phyloP scores from a whole-genome alignment of 2,888 invertebrate genomes.

The Pycnomerus fuliginosus region DNA sequence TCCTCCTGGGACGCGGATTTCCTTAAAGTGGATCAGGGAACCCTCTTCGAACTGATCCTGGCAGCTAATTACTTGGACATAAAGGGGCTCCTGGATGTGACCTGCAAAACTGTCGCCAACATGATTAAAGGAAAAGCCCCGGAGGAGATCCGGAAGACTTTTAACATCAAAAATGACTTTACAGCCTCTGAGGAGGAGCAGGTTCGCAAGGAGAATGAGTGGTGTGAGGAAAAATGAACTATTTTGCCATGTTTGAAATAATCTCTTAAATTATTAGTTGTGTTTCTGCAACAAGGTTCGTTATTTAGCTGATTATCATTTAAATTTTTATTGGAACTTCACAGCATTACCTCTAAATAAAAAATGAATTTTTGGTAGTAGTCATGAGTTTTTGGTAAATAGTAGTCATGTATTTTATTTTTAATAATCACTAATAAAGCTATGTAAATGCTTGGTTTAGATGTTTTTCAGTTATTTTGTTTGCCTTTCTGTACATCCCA shows the following conservation, averaged over 20 bases:
- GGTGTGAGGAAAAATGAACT: conserved; percentile 83
- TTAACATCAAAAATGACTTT: conserved; percentile 96
- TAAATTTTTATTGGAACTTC: not conserved
- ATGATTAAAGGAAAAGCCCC: conserved; percentile 99
- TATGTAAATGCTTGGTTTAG: too few species aligned
- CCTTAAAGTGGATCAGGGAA: conserved; percentile 96
- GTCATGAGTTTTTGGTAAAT: not conserved
- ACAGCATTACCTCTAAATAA: not conserved
- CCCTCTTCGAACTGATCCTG: conserved; percentile 92
- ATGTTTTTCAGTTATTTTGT: too few species aligned
- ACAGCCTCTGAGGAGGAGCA: conserved; percentile 96
- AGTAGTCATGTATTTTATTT: not conserved
- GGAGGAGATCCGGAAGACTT: conserved; percentile 94
- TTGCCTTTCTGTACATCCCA: too few species aligned
- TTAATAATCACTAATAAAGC: too few species aligned
- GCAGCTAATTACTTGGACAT: conserved; percentile 98
- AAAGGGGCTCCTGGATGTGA: conserved; percentile 92
- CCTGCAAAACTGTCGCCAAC: conserved; percentile 97
- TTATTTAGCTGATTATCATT: not conserved
- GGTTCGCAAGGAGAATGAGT: conserved; percentile 94
- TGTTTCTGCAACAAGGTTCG: not conserved
- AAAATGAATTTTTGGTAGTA: not conserved
- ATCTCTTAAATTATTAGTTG: not conserved
- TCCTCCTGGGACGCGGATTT: conserved; percentile 99
- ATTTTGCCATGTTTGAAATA: not conserved